A percentile compares a stretch with the other conserved stretches of the same genome.
These are phyloP conservation scores for Microcebus ravelobensis DNA, from an alignment of 2,113 vertebrate species.

Conservation along the genomic window DNA sequence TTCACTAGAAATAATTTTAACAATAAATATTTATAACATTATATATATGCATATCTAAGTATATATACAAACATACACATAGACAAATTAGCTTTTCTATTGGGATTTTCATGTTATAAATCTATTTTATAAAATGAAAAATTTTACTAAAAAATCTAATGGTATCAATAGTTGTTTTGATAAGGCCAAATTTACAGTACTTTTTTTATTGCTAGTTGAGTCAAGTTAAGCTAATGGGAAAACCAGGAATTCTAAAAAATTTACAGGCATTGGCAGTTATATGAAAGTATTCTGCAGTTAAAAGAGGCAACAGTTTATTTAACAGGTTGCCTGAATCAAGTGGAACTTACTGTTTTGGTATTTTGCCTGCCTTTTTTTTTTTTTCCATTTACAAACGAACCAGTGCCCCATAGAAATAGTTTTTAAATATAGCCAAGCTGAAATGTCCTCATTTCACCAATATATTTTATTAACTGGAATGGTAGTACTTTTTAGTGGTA, in stretches of 20 bases:
- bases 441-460: constrained; percentile 67
- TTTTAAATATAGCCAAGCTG: constrained; percentile 59
- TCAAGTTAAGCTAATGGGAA: constrained; percentile 42
- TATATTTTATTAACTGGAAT: constrained; percentile 64
- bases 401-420: constrained; percentile 1
- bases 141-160: constrained; percentile 16
- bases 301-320: constrained; percentile 49
- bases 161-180: constrained; percentile 12
- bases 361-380: constrained; percentile 35
- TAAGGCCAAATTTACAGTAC: background rate
- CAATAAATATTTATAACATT: constrained; percentile 20
- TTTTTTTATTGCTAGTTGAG: constrained; percentile 47
- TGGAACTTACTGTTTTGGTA: constrained; percentile 35
- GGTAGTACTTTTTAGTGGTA: constrained; percentile 73
- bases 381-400: constrained; percentile 63
- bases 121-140: constrained; percentile 1
- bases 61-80: background rate
- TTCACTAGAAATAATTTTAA: constrained; percentile 5
- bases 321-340: constrained; percentile 36
- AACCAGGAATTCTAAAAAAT: constrained; percentile 51
- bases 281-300: constrained; percentile 49
- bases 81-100: background rate
- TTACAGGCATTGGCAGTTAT: constrained; percentile 47
- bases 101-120: constrained; percentile 41
- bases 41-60: background rate